Percentiles rank a stretch among this genome's conserved stretches.
phyloP scores from a whole-genome alignment of 2,888 invertebrate genomes.

The Agriopis marginaria region DNA sequence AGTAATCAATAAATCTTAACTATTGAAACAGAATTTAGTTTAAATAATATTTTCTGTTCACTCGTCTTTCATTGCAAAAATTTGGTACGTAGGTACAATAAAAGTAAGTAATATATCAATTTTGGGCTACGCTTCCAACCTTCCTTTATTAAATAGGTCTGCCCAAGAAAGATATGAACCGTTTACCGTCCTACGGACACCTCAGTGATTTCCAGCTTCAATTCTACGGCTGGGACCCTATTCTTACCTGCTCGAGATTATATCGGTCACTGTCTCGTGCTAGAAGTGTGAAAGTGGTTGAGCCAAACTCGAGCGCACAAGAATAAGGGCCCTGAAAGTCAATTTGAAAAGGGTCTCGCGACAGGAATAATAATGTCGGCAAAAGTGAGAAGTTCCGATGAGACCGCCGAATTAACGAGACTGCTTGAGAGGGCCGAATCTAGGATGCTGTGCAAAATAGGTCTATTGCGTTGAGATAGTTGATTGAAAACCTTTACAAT shows the following conservation, averaged over 20 bases:
- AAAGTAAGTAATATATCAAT: not conserved
- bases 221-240: constrained; percentile 30
- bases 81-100: no score
- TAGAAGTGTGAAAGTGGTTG: not conserved
- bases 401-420: constrained; percentile 55
- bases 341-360: constrained; percentile 51
- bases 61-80: no score
- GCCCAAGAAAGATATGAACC: constrained; percentile 20
- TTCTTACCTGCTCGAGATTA: not conserved
- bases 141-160: constrained; percentile 21
- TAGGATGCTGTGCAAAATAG: constrained; percentile 7
- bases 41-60: no score
- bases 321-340: constrained; percentile 39
- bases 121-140: not conserved
- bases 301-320: not conserved
- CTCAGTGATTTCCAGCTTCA: constrained; percentile 45
- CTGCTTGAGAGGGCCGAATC: constrained; percentile 41
- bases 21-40: no score
- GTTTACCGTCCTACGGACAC: constrained; percentile 21
- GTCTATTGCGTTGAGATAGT: no score
- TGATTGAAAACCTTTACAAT: no score
- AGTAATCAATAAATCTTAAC: no score
- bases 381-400: constrained; percentile 56
- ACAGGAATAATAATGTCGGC: constrained; percentile 57
- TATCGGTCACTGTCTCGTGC: not conserved